A percentile compares a stretch with the other conserved stretches of the same genome.
Evolutionary conservation across 2,888 invertebrate genomes (phyloP).

Genomic region (Herminia tarsipennalis): DNA sequence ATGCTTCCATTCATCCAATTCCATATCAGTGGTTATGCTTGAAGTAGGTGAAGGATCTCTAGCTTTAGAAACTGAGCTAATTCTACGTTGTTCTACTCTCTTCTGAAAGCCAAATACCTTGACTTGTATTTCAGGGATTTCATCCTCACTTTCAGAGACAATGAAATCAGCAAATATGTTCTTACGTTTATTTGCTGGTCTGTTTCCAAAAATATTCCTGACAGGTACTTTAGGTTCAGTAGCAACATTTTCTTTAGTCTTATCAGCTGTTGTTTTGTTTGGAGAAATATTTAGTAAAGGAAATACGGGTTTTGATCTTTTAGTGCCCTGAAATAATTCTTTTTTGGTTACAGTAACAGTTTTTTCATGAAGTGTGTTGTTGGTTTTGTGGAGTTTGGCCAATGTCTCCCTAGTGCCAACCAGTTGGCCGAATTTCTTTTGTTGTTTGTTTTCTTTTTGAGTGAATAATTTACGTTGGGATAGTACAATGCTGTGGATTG

Average conservation of each 20-base stretch:
- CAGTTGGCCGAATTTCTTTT: slow-evolving; percentile 58
- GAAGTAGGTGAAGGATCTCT: slow-evolving; percentile 58
- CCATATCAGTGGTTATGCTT: slow-evolving; percentile 66
- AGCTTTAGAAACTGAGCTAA: slow-evolving; percentile 43
- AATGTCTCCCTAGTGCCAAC: slow-evolving; percentile 58
- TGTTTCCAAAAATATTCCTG: slow-evolving; percentile 65
- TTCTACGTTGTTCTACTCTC: slow-evolving; percentile 38
- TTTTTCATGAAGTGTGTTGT: slow-evolving; percentile 50
- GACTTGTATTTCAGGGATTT: slow-evolving; percentile 67
- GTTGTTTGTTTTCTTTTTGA: slow-evolving; percentile 59
- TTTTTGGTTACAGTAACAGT: slow-evolving; percentile 55
- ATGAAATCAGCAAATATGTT: slow-evolving; percentile 73
- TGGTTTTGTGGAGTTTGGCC: slow-evolving; percentile 53
- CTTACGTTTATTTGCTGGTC: slow-evolving; percentile 60
- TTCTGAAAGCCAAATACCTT: slow-evolving; percentile 64
- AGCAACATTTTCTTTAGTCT: slow-evolving; percentile 54
- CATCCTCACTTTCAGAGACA: slow-evolving; percentile 73
- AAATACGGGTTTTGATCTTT: slow-evolving; percentile 59
- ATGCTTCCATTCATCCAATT: slow-evolving; percentile 73
- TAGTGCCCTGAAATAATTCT: slow-evolving; percentile 59
- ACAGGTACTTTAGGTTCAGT: slow-evolving; percentile 50
- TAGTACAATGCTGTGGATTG: slow-evolving; percentile 72
- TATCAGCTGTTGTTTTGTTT: slow-evolving; percentile 59
- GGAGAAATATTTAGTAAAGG: slow-evolving; percentile 65
- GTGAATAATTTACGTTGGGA: slow-evolving; percentile 70